These are phyloP conservation scores for Pollachius pollachius DNA, from an alignment of 2,113 vertebrate species.

Conservation along the genomic window DNA sequence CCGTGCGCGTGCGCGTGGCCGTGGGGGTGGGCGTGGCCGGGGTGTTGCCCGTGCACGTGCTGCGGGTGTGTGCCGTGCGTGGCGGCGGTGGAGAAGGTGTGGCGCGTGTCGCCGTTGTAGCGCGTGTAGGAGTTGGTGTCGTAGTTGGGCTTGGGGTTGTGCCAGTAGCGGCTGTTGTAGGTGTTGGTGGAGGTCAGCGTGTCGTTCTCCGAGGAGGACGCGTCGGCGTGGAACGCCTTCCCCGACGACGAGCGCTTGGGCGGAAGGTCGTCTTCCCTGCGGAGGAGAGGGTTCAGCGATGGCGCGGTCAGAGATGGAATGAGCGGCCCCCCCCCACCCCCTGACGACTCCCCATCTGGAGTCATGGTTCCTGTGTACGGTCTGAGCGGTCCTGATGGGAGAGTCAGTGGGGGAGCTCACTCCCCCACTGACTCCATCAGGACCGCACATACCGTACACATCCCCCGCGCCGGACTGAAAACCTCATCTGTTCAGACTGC, in stretches of 20 bases:
- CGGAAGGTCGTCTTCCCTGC: conserved; percentile 95
- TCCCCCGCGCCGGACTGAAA: too few relatives aligned
- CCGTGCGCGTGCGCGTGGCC: conserved; percentile 14
- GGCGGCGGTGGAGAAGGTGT: conserved; percentile 78
- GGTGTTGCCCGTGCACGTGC: conserved; percentile 34
- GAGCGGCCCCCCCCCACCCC: not conserved
- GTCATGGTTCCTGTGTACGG: too few relatives aligned
- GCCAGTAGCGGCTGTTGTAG: conserved; percentile 96
- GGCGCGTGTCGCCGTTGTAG: conserved; percentile 83
- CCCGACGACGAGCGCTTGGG: conserved; percentile 87
- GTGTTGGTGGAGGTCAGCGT: conserved; percentile 96
- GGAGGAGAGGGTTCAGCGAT: conserved; percentile 23
- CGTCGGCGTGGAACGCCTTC: conserved; percentile 91
- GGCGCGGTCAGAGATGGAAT: not conserved
- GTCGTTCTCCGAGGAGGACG: conserved; percentile 94
- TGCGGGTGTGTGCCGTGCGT: conserved; percentile 63
- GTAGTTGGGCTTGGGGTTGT: conserved; percentile 85
- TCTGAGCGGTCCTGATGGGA: too few relatives aligned
- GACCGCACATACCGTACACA: too few relatives aligned
- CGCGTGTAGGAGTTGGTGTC: conserved; percentile 86
- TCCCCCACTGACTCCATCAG: too few relatives aligned
- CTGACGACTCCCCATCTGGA: too few relatives aligned
- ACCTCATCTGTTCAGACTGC: too few relatives aligned
- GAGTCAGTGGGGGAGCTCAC: too few relatives aligned
- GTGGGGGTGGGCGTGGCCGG: conserved; percentile 35